These are phyloP conservation scores for Pandemis corylana DNA, from an alignment of 2,888 invertebrate genomes.

Conservation along the genomic window DNA sequence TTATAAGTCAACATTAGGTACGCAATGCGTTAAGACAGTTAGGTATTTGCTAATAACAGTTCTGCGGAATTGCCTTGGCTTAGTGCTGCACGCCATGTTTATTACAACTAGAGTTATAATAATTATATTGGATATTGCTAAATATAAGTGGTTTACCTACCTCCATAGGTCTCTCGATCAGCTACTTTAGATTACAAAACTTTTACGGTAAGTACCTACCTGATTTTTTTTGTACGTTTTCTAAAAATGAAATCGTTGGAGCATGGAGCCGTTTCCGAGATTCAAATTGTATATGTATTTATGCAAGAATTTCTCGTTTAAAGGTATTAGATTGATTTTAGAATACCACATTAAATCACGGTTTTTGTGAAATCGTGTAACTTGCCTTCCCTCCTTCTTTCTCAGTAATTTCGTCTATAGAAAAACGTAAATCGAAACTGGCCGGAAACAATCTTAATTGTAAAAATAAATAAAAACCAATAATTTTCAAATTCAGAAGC, in stretches of 20 bases:
- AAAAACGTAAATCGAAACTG: not conserved
- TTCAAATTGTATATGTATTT: no score
- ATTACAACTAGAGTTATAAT: not conserved
- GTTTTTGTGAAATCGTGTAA: no score
- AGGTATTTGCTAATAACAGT: slow-evolving; percentile 17
- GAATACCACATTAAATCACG: no score
- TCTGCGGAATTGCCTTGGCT: slow-evolving; percentile 13
- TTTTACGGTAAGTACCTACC: not conserved
- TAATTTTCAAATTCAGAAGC: slow-evolving; percentile 43
- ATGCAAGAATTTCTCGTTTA: no score
- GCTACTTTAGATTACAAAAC: not conserved
- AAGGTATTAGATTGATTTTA: no score
- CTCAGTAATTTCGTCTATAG: not conserved
- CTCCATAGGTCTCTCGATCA: not conserved
- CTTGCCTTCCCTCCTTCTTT: no score
- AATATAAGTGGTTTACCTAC: not conserved
- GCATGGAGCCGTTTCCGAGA: no score
- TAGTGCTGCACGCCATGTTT: slow-evolving; percentile 5
- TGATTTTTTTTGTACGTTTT: no score
- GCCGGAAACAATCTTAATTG: not conserved
- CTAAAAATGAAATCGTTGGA: no score
- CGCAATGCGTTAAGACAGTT: slow-evolving; percentile 16
- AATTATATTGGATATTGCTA: not conserved
- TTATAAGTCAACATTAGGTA: not conserved
- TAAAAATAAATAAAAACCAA: slow-evolving; percentile 37